These are phyloP conservation scores for Tupiocoris notatus DNA, from an alignment of 2,888 invertebrate species.

Conservation along the genomic window DNA sequence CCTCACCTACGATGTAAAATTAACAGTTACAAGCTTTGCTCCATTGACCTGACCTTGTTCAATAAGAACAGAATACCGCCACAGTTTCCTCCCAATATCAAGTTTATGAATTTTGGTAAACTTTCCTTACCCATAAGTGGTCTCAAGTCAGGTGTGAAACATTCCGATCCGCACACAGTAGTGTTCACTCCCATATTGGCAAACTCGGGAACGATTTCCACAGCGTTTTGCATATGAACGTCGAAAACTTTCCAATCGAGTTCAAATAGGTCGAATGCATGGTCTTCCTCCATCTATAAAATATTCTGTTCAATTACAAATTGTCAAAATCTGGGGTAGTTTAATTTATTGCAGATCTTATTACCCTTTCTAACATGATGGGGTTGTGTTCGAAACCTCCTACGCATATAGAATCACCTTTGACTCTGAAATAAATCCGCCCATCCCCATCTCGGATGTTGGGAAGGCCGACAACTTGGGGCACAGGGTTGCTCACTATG, in stretches of 20 bases:
- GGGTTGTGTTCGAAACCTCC: constrained; percentile 90
- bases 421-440: constrained; percentile 76
- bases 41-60: no score
- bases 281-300: constrained; percentile 67
- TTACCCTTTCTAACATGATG: constrained; percentile 70
- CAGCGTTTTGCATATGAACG: constrained; percentile 69
- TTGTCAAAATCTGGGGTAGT: not conserved
- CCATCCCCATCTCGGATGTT: constrained; percentile 85
- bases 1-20: constrained; percentile 55
- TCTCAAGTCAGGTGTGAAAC: constrained; percentile 89
- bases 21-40: no score
- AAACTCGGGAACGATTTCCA: constrained; percentile 72
- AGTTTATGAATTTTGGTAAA: not conserved
- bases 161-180: constrained; percentile 86
- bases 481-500: constrained; percentile 75
- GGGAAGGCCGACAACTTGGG: constrained; percentile 71
- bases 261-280: constrained; percentile 81
- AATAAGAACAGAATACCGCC: no score
- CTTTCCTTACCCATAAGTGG: constrained; percentile 65
- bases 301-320: not conserved
- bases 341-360: constrained; percentile 5
- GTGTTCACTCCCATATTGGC: constrained; percentile 75
- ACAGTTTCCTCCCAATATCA: no score
- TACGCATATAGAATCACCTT: constrained; percentile 77
- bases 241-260: constrained; percentile 82